Base-by-base conservation (phyloP, 1,140 invertebrate species). In the Aphidius ervi region DNA sequence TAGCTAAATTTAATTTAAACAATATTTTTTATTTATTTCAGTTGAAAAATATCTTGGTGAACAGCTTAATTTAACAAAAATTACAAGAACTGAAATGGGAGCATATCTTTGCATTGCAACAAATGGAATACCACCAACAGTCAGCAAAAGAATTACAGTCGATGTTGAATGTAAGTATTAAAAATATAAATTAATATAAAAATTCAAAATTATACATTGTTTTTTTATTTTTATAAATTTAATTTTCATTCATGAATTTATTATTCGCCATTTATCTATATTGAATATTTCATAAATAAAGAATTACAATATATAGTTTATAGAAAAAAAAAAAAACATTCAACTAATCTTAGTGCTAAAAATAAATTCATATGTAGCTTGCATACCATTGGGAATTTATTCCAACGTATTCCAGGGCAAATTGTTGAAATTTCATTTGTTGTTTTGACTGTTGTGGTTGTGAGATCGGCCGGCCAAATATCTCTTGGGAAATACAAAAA, bases 121-220 rank as follows among this genome's bases (percentile, higher is more conserved):
- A 45, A 92, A 92, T 67, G 90, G 90, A 39, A 90, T 94, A 7
- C 92, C 91, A 10, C 91, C 92, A 10, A 92, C 91, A 3, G 91
- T 93, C 67, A 92, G 90, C 75, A 94, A 93, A 81, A 84, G 90
- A 69, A 92, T 92, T 74, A 91, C 88, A 68, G 85, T 92, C n/a
- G 90, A 92, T 75, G 90, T 92, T 61, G 91, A 93, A 84, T 93
- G 91, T 93, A 80, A 92, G 90, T 90, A 46, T 52, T 16, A 50
- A 42, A 20, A 5, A 55, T 53, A 31, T 45, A 62, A 53, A 59
- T 47, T 16, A 16, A 16, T 16, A 16, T 16, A 16, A 16, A 16
- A 16, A 16, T 16, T 16, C 16, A 16, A 16, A 16, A 16, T 16
- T 16, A 16, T 16, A 16, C 1, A 16, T 16, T 16, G 16, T 16